phyloP scores from a whole-genome alignment of 2,113 vertebrate species.

The Ibidorhyncha struthersii region DNA sequence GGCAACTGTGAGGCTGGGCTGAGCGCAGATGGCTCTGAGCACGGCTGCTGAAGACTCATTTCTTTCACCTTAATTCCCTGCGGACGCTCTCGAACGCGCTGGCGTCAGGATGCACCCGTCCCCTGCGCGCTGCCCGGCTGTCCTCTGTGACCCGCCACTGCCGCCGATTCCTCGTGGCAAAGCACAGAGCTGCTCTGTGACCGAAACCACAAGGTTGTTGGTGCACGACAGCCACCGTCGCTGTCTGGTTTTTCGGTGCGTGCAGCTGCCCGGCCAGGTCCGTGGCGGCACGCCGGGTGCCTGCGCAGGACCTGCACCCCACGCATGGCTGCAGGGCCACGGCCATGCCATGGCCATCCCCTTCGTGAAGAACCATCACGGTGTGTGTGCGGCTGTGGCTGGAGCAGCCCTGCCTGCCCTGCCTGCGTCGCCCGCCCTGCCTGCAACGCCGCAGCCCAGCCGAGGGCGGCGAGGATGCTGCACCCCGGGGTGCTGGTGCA shows the following conservation, averaged over 20 bases:
- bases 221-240: fast-evolving
- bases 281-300: fast-evolving
- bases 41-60: background rate
- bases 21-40: background rate
- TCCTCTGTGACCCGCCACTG: fast-evolving
- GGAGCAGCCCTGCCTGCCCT: background rate
- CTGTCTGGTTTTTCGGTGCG: fast-evolving
- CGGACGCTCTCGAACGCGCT: fast-evolving
- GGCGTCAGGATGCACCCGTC: background rate
- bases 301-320: background rate
- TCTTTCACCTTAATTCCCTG: background rate
- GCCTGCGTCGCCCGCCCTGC: background rate
- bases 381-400: fast-evolving
- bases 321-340: fast-evolving
- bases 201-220: fast-evolving
- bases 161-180: fast-evolving
- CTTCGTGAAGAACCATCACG: fast-evolving
- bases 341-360: fast-evolving
- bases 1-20: background rate
- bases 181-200: fast-evolving
- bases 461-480: background rate
- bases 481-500: background rate
- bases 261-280: fast-evolving
- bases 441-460: background rate
- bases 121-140: fast-evolving